Percentiles rank a stretch among this genome's conserved stretches.
phyloP scores from a whole-genome alignment of 2,113 vertebrate species.

The Empidonax alnorum region DNA sequence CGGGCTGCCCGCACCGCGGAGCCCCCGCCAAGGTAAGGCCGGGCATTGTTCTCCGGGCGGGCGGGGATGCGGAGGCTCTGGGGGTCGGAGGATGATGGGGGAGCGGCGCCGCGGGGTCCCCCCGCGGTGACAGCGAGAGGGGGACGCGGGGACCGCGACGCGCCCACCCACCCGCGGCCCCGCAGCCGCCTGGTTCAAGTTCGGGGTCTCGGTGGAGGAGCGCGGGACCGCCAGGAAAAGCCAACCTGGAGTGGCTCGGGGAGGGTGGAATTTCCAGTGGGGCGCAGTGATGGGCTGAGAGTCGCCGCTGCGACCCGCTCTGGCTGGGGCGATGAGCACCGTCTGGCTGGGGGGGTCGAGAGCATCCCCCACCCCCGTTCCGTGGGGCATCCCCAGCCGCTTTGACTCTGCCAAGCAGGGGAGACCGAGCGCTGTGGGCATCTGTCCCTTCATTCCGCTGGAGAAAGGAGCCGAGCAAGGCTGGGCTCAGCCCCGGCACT shows the following conservation, averaged over 20 bases:
- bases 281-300: neutral
- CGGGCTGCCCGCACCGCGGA: neutral
- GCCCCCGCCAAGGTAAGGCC: conserved; percentile 23
- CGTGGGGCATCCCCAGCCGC: neutral
- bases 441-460: neutral
- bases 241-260: neutral
- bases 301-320: neutral
- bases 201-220: neutral
- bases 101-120: neutral
- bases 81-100: neutral
- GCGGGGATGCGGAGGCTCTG: neutral
- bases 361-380: neutral
- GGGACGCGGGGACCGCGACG: neutral
- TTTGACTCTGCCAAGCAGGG: neutral
- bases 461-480: rapidly evolving
- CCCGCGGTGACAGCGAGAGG: neutral
- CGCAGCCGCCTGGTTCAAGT: neutral
- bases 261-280: neutral
- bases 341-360: neutral
- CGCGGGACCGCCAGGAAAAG: rapidly evolving
- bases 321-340: neutral
- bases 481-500: neutral
- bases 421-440: neutral
- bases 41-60: neutral
- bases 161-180: neutral